Base-by-base conservation (phyloP, 2,888 invertebrate genomes). In the Erebia ligea region DNA sequence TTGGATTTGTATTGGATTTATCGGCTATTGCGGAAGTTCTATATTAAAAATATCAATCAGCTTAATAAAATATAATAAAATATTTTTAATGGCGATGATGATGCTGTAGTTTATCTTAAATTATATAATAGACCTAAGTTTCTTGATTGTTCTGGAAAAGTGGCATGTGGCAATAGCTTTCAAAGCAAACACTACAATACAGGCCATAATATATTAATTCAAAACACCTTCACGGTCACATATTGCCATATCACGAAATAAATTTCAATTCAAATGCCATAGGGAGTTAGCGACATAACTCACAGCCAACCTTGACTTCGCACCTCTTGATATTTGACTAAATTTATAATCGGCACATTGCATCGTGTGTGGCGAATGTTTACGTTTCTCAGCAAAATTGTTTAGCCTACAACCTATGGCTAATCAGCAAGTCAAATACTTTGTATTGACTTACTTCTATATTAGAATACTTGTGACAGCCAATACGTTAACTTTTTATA, bases 171-270 rank as follows among this genome's bases (percentile, higher is more conserved):
- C 17, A 19, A 54, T 8, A 54, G 19, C 19, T 54, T 19, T 19
- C 17, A 50, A n/a, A 19, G 19, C 54, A 19, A 10, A 45, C 45
- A 2, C 11, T 52, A 19, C 17, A 52, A 54, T 54, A 54, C 54
- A 40, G 40, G 17, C 64, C 54, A 25, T 13, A 64, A 15, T 45
- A 45, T 45, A 45, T 54, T 67, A 25, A 58, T 67, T 58, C 48
- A 67, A 19, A 42, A 58, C 67, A 58, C 48, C 45, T 58, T 77
- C 80, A 80, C 81, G 81, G 79, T 80, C 76, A 72, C 77, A 78
- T 73, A 76, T 79, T 83, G 87, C 80, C 86, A 87, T 87, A 87
- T 88, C 89, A 87, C 88, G 88, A 86, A 79, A 82, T 80, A 78
- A 80, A 85, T 84, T 81, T 80, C 66, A 67, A 73, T 75, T 61